Evolutionary conservation across 35 echinoderm and acorn worm genomes (phyloP), one percentile per base, ranked within the genome.

Genomic region (Nesometra sesokonis): DNA sequence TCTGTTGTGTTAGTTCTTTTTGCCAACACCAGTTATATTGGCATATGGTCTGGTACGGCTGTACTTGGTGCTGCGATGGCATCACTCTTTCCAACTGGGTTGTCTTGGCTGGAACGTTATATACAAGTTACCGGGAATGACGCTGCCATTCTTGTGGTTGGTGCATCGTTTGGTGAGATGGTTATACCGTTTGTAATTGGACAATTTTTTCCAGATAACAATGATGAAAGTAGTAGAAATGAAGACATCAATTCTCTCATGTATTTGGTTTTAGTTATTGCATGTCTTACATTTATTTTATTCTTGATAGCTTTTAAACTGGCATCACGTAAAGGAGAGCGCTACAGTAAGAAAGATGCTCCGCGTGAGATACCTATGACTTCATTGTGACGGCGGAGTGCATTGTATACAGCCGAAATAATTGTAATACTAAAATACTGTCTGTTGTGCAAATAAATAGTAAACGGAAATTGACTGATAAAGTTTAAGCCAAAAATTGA

Each of bases 101-200:
- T 99, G 82, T 86, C 93, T 1, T 99, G 96, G 96, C 77, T 93
- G 0, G 92, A 99, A 47, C 77, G 93, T 1, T 94, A 92, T 80
- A 85, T 89, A 31, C 86, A 37, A 5, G 88, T 94, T 15, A 92
- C 88, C 0, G 92, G 96, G 13, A 94, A 88, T 31, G 84, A 86
- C 13, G 90, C 93, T 9, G 89, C 96, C 3, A 52, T 93, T 5
- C 90, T 99, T 0, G 35, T 99, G 17, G 82, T 93, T 0, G 92
- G 92, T 11, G 84, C 89, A 0, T 93, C 93, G 0, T 40, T 99
- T 33, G 96, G 92, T 5, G 96, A 93, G 67, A 99, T 99, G 92
- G 35, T 89, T 11, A 80, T 99, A 17, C 96, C 96, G 0, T 32
- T 89, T 17, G 4, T 86, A 0, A 82, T 99, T 1, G 93, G 96